These are phyloP conservation scores for Ranitomeya variabilis DNA, from an alignment of 2,113 vertebrate species.

Conservation along the genomic window DNA sequence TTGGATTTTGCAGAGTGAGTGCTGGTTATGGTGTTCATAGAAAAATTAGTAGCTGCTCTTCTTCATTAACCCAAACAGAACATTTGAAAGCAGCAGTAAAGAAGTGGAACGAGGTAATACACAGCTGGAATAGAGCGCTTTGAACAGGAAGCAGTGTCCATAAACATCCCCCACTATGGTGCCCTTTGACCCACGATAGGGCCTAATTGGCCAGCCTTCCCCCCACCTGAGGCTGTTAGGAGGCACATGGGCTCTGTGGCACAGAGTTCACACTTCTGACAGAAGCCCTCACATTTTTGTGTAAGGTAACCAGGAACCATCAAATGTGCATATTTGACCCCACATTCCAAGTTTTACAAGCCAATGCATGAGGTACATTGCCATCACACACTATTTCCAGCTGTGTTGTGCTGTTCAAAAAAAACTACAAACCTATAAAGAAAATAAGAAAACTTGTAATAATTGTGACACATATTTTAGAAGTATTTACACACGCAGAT, in stretches of 20 bases:
- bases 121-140: constrained; percentile 55
- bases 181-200: constrained; percentile 55
- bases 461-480: background rate
- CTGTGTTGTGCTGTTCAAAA: constrained; percentile 41
- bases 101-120: constrained; percentile 32
- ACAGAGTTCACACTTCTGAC: constrained; percentile 59
- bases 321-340: constrained; percentile 55
- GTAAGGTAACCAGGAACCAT: constrained; percentile 55
- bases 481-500: background rate
- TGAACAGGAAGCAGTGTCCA: no score
- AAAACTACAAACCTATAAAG: background rate
- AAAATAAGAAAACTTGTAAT: background rate
- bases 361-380: constrained; percentile 48
- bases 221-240: constrained; percentile 48
- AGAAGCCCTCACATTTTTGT: constrained; percentile 56
- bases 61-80: constrained; percentile 9
- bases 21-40: constrained; percentile 15
- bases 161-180: constrained; percentile 47
- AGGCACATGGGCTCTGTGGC: constrained; percentile 47
- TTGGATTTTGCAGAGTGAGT: constrained; percentile 44
- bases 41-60: background rate
- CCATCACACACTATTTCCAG: constrained; percentile 48
- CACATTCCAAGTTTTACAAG: constrained; percentile 57
- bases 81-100: constrained; percentile 49
- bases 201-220: constrained; percentile 56